Percentiles rank a stretch among this genome's conserved stretches.
These are phyloP conservation scores for Junonia oenone DNA, from an alignment of 2,888 invertebrate genomes.

Conservation along the genomic window DNA sequence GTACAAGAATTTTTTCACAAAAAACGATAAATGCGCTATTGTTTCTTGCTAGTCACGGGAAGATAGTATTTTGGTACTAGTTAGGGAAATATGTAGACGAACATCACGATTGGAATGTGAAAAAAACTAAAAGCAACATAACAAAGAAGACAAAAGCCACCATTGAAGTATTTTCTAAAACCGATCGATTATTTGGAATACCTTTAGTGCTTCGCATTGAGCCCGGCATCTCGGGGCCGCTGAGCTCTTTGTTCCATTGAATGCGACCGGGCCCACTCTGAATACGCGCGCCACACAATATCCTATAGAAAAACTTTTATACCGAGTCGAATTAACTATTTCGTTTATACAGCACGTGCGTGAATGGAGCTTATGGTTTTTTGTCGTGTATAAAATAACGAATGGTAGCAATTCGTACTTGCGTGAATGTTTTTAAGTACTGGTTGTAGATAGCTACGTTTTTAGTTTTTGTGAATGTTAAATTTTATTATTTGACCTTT, in stretches of 20 bases:
- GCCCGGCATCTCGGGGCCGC: constrained; percentile 21
- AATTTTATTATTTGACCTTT: too few species aligned
- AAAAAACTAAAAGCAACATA: constrained; percentile 3
- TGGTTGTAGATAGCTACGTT: background rate
- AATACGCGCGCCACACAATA: constrained; percentile 3
- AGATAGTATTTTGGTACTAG: background rate
- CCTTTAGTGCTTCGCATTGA: constrained; percentile 13
- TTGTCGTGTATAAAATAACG: background rate
- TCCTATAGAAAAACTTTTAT: constrained; percentile 9
- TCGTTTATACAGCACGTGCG: constrained; percentile 16
- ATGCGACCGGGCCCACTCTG: constrained; percentile 7
- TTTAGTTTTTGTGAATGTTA: too few species aligned
- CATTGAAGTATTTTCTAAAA: constrained; percentile 17
- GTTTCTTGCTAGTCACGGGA: background rate
- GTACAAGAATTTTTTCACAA: too few species aligned
- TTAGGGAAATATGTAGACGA: background rate
- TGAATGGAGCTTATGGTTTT: constrained; percentile 10
- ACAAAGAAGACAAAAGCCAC: constrained; percentile 16
- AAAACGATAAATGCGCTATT: too few species aligned
- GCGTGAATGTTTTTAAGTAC: too few species aligned
- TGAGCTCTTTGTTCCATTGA: constrained; percentile 26
- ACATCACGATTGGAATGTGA: constrained; percentile 5
- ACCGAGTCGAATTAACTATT: constrained; percentile 23
- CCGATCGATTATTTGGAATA: constrained; percentile 28
- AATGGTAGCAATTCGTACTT: too few species aligned